Conservation (phyloP, 2,888 invertebrate genomes). For the Morpho achilles region DNA sequence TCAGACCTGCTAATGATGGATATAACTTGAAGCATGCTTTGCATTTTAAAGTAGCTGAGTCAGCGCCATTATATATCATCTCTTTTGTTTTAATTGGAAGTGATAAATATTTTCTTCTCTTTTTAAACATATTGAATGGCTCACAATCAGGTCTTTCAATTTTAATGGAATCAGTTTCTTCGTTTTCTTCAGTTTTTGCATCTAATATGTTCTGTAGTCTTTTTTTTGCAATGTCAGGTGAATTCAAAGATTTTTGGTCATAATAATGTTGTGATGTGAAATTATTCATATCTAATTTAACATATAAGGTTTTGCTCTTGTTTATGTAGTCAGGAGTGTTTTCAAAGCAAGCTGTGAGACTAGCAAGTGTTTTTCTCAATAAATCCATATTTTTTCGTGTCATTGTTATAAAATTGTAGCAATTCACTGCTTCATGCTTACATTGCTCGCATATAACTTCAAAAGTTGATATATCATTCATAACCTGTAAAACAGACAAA, state of each 20-base stretch:
- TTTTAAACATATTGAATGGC: conserved; percentile 9
- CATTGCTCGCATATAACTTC: conserved; percentile 48
- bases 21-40: conserved; percentile 48
- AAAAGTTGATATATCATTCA: conserved; percentile 38
- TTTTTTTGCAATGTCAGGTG: conserved; percentile 33
- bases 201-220: conserved; percentile 31
- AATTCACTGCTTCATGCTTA: conserved; percentile 37
- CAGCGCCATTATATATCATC: conserved; percentile 43
- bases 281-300: conserved; percentile 42
- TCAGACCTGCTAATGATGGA: conserved; percentile 39
- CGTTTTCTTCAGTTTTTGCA: conserved; percentile 23
- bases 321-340: conserved; percentile 28
- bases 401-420: conserved; percentile 46
- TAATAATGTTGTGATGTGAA: conserved; percentile 43
- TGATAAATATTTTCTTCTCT: conserved; percentile 25
- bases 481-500: conserved; percentile 43
- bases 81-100: conserved; percentile 37
- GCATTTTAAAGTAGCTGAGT: conserved; percentile 39
- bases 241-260: conserved; percentile 35
- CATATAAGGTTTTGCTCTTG: conserved; percentile 41
- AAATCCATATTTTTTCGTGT: conserved; percentile 38
- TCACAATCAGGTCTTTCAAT: conserved; percentile 1
- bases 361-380: conserved; percentile 38
- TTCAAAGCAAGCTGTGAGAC: conserved; percentile 37
- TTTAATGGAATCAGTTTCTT: conserved; percentile 22